Evolutionary conservation across 2,888 invertebrate genomes (phyloP), one percentile per base, ranked within the genome.

Genomic region (Trichopria drosophilae): DNA sequence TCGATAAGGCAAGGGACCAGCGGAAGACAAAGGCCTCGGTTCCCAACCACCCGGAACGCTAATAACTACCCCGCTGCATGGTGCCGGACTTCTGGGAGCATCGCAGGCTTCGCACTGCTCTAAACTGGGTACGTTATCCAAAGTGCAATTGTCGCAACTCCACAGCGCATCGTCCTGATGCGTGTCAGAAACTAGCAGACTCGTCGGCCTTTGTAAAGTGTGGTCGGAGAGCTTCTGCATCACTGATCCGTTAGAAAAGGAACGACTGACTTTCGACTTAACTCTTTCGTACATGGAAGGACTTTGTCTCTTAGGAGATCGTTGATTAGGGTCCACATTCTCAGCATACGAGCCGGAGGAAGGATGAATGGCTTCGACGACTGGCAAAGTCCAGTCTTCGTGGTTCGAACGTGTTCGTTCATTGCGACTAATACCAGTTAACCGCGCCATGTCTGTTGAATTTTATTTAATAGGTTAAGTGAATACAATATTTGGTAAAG

Each of bases 91-190:
- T 59, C 83, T 77, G 0, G 88, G 88, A 0, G 87, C 82, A 62
- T 88, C 81, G 65, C 90, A 90, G 1, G 88, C 86, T 63, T 86
- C 86, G 72, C 90, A 90, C 53, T 85, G 80, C 5, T 82, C 81
- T 53, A 82, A 78, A 20, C 82, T 80, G 0, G 81, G 81, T 42
- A 83, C 80, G 76, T 90, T 90, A 60, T 87, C 82, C 24, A 90
- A 75, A 0, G 90, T 90, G 69, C 90, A 90, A 64, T 86, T 82
- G 61, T 81, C 81, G 67, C 88, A 88, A 10, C 85, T 82, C 88
- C 88, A 88, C 41, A 72, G 64, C 13, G 67, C 66, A 28, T 73
- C 72, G 23, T 64, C 62, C 2, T 12, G 16, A 7, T 61, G 58
- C 6, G 67, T 60, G 59, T 82, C 82, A 0, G 82, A 78, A n/a